Conservation (phyloP, 2,888 invertebrate species). For the Trachelus stipa region DNA sequence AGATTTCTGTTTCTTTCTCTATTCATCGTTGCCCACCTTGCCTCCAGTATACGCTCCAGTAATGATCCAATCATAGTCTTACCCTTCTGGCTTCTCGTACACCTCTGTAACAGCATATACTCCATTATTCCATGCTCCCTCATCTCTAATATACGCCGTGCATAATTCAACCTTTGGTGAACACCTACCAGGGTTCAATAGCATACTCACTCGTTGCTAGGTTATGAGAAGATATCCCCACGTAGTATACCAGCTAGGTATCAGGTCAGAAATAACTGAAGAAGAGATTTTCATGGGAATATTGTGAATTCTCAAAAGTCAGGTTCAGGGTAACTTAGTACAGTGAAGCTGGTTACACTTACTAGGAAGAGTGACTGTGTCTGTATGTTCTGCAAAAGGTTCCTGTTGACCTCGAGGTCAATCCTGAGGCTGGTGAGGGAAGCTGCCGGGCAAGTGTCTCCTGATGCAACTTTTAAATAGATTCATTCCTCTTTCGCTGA, state of each 20-base stretch:
- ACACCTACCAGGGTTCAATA: background rate
- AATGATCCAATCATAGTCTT: conserved; percentile 40
- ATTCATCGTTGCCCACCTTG: background rate
- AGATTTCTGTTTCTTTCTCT: background rate
- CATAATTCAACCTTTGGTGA: background rate
- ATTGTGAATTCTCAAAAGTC: background rate
- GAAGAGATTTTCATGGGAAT: background rate
- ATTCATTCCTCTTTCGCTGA: conserved; percentile 8
- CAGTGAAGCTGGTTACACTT: background rate
- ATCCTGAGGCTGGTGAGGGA: background rate
- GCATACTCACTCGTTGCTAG: background rate
- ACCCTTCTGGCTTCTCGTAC: background rate
- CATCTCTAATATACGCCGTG: background rate
- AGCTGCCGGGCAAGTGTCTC: background rate
- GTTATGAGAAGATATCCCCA: background rate
- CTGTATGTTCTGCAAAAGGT: background rate
- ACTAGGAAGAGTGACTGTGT: background rate
- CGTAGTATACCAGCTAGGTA: background rate
- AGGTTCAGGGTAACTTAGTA: background rate
- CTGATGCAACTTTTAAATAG: background rate
- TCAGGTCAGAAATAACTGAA: background rate
- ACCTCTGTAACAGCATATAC: background rate
- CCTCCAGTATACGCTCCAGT: conserved; percentile 24
- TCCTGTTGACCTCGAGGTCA: conserved; percentile 6
- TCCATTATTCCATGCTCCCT: background rate